Percentiles rank a stretch among this genome's conserved stretches.
These are phyloP conservation scores for Semnopithecus entellus DNA, from an alignment of 2,113 vertebrate genomes.

Conservation along the genomic window DNA sequence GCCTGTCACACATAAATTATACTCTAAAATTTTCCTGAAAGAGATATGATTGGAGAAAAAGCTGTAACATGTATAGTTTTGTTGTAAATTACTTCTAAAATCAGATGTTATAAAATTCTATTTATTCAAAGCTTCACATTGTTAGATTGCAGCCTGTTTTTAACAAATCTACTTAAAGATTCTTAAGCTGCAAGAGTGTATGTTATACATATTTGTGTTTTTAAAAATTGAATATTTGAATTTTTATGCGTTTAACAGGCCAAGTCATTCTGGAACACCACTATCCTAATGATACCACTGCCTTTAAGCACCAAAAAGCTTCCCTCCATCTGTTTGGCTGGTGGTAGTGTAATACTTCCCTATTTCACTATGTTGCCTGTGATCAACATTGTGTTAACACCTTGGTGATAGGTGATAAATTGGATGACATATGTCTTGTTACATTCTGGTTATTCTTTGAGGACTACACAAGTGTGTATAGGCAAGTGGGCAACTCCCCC, in stretches of 20 bases:
- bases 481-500: slow-evolving; percentile 85
- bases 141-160: slow-evolving; percentile 12
- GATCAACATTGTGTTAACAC: slow-evolving; percentile 21
- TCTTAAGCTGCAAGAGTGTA: neutral
- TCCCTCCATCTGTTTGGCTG: neutral
- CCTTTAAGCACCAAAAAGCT: slow-evolving; percentile 7
- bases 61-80: neutral
- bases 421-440: slow-evolving; percentile 84
- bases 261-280: neutral
- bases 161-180: neutral
- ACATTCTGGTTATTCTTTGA: slow-evolving; percentile 74
- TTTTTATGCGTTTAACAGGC: neutral
- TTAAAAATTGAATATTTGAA: slow-evolving; percentile 26
- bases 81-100: slow-evolving; percentile 9
- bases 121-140: slow-evolving; percentile 12
- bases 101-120: slow-evolving; percentile 11
- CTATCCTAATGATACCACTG: neutral
- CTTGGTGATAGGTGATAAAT: slow-evolving; percentile 74
- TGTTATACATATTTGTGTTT: neutral
- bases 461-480: slow-evolving; percentile 71
- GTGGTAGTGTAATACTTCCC: neutral
- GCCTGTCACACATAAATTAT: neutral
- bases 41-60: neutral
- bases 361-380: neutral
- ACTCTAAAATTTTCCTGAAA: slow-evolving; percentile 51